phyloP scores from a whole-genome alignment of 2,797 vertebrate genomes.

The Catostomus latipinnis region DNA sequence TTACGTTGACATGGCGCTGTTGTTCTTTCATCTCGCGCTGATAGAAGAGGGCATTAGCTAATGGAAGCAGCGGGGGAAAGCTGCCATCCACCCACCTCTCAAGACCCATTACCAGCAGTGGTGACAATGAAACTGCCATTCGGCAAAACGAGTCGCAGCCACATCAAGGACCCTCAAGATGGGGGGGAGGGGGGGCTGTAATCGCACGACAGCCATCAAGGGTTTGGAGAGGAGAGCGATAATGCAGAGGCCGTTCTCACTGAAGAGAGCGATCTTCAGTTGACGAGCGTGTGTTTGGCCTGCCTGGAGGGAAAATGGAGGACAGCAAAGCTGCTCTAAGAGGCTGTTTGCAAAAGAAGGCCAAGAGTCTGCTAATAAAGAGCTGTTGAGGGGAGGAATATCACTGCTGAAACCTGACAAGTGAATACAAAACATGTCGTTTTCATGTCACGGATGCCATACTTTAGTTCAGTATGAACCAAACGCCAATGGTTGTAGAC shows the following conservation, averaged over 20 bases:
- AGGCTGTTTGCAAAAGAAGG: conserved; percentile 81
- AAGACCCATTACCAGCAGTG: conserved; percentile 77
- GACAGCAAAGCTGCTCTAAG: conserved; percentile 80
- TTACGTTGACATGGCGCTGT: conserved; percentile 41
- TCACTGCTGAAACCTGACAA: conserved; percentile 1
- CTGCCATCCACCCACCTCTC: conserved; percentile 74
- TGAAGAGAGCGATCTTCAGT: conserved; percentile 76
- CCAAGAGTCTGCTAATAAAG: conserved; percentile 60
- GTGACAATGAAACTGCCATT: conserved; percentile 76
- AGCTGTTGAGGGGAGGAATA: conserved; percentile 63
- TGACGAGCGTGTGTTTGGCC: conserved; percentile 81
- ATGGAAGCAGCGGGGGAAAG: conserved; percentile 76
- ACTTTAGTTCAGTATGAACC: no score
- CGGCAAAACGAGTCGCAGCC: conserved; percentile 60
- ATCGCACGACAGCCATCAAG: conserved; percentile 63
- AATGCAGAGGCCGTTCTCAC: conserved; percentile 35
- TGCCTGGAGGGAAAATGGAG: conserved; percentile 71
- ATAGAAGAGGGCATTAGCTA: conserved; percentile 83
- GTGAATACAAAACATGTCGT: neutral
- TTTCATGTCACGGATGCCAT: neutral
- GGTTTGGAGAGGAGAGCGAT: conserved; percentile 83
- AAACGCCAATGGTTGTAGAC: neutral
- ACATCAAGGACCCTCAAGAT: conserved; percentile 87
- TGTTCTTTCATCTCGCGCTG: conserved; percentile 71
- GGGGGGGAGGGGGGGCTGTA: conserved; percentile 73